Percentiles rank a stretch among this genome's conserved stretches.
Conservation (phyloP, 1,140 invertebrate genomes). For the Ceratina calcarata region DNA sequence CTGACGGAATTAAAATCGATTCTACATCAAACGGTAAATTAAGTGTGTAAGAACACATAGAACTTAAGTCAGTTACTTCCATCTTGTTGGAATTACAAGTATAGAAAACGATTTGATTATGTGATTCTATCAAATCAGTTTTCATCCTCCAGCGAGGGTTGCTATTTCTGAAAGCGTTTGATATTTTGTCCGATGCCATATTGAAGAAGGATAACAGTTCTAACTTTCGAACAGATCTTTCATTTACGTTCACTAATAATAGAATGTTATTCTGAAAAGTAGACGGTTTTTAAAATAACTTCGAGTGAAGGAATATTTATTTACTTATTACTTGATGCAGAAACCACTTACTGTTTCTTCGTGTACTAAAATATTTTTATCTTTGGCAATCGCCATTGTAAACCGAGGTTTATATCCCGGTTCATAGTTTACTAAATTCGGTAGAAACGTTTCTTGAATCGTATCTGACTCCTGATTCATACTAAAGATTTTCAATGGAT, state of each 20-base stretch:
- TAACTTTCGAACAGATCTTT: conserved; percentile 64
- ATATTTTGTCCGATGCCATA: conserved; percentile 70
- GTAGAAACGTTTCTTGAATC: conserved; percentile 70
- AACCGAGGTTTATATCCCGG: conserved; percentile 63
- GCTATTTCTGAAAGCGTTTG: conserved; percentile 65
- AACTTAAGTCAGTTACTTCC: conserved; percentile 75
- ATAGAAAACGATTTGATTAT: conserved; percentile 71
- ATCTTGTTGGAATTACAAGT: conserved; percentile 69
- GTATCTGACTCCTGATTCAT: conserved; percentile 73
- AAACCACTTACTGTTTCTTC: conserved; percentile 74
- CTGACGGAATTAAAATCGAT: conserved; percentile 70
- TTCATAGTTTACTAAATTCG: conserved; percentile 62
- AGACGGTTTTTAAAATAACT: not conserved
- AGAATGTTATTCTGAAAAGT: conserved; percentile 72
- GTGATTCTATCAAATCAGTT: conserved; percentile 64
- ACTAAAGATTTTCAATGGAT: conserved; percentile 81
- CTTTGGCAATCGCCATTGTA: conserved; percentile 66
- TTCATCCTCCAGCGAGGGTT: conserved; percentile 69
- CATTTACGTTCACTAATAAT: conserved; percentile 66
- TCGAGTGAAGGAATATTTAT: not conserved
- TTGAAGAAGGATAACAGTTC: conserved; percentile 72
- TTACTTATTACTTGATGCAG: too few relatives aligned
- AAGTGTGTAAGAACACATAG: conserved; percentile 69
- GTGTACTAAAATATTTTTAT: conserved; percentile 71
- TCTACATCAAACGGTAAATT: conserved; percentile 73